These are phyloP conservation scores for Tricholaema leucomelas DNA, from an alignment of 2,113 vertebrate genomes.

Conservation along the genomic window DNA sequence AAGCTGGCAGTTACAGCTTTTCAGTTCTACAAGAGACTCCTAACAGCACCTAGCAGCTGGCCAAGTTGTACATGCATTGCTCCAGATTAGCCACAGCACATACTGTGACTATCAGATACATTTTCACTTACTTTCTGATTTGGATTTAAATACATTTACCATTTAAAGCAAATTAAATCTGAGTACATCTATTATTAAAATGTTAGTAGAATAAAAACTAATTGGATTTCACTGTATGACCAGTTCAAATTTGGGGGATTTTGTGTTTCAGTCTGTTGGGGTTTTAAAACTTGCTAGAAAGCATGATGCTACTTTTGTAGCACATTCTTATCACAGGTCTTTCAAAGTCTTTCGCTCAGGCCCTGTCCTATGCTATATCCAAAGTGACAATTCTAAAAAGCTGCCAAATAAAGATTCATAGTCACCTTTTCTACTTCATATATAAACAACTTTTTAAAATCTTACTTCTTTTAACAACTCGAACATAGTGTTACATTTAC, in stretches of 20 bases:
- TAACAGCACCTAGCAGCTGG: background rate
- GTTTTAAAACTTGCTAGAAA: background rate
- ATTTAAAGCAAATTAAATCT: background rate
- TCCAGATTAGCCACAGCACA: background rate
- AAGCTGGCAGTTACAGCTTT: background rate
- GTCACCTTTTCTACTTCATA: background rate
- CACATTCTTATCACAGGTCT: background rate
- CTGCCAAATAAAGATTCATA: background rate
- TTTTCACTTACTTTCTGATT: background rate
- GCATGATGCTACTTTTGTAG: background rate
- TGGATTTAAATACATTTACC: background rate
- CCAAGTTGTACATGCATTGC: background rate
- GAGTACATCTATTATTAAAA: background rate
- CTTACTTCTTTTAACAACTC: background rate
- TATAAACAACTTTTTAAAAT: background rate
- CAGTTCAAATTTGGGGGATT: fast-evolving
- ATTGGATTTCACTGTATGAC: background rate
- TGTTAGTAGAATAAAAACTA: background rate
- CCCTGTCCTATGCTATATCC: background rate
- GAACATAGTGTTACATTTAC: background rate
- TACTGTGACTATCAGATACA: background rate
- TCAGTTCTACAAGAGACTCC: background rate
- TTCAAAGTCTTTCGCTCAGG: background rate
- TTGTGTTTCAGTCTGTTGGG: background rate
- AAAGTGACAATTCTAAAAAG: background rate